A percentile compares a stretch with the other conserved stretches of the same genome.
Evolutionary conservation across 37 sponge, comb jelly and placozoan genomes (phyloP).

Genomic region (Mnemiopsis leidyi): DNA sequence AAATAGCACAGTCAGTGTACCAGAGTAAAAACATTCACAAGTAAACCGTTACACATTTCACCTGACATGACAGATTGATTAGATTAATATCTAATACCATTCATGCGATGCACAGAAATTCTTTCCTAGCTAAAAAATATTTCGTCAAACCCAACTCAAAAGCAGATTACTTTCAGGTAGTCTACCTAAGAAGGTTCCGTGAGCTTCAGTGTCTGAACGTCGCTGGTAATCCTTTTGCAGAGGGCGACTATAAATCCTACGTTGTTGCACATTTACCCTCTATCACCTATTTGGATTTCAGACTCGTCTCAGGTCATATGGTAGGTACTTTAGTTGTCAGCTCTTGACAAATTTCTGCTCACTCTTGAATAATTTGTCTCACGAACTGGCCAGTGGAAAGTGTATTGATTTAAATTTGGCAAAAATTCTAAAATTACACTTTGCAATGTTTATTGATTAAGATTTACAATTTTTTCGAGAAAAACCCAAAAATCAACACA

Average conservation of each 20-base stretch:
- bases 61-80: background rate
- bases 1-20: too few relatives aligned
- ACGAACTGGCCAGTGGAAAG: too few relatives aligned
- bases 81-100: background rate
- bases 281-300: conserved; percentile 83
- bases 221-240: conserved; percentile 73
- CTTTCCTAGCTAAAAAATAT: too few relatives aligned
- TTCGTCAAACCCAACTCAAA: background rate
- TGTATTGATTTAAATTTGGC: too few relatives aligned
- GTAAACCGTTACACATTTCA: background rate
- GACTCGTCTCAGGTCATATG: conserved; percentile 71
- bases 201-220: conserved; percentile 74
- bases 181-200: conserved; percentile 73
- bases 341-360: too few relatives aligned
- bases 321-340: conserved; percentile 71
- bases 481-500: too few relatives aligned
- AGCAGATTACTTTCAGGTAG: conserved; percentile 2
- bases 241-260: conserved; percentile 67
- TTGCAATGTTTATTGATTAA: too few relatives aligned
- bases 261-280: conserved; percentile 75
- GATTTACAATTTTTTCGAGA: too few relatives aligned
- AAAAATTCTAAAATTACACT: too few relatives aligned
- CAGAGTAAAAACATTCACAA: background rate
- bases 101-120: background rate
- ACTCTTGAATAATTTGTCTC: too few relatives aligned